Evolutionary conservation across 1,140 invertebrate species (phyloP), one percentile per base, ranked within the genome.

Genomic region (Macrocentrus cingulum): DNA sequence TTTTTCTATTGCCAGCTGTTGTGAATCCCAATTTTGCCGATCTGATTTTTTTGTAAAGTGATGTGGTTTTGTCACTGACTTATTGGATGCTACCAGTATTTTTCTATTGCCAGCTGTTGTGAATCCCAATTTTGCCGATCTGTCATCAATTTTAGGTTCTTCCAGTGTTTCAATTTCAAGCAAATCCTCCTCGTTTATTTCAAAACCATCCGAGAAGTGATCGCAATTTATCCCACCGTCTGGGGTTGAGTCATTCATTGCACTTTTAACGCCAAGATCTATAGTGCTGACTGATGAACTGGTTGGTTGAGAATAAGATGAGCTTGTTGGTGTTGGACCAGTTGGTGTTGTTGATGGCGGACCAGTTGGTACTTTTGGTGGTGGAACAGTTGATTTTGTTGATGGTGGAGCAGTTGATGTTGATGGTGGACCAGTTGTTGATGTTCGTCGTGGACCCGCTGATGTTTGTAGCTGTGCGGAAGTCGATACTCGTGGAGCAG

Each of bases 1-100:
- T 44, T 44, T 44, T 44, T 44, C 20, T 44, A 19, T 44, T 13
- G 41, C 20, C 20, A 44, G 41, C 41, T 44, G 41, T 44, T 44
- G 41, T 44, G 41, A 44, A 16, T 18, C 16, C 41, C 9, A 19
- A 19, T 44, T 15, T 44, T 7, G 41, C 15, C 20, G 41, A 44
- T 44, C 41, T 44, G 15, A n/a, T n/a, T n/a, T n/a, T n/a, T n/a
- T n/a, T n/a, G n/a, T n/a, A n/a, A n/a, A n/a, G n/a, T n/a, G n/a
- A n/a, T n/a, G n/a, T n/a, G n/a, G n/a, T n/a, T n/a, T n/a, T n/a
- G n/a, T n/a, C n/a, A n/a, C n/a, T n/a, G n/a, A n/a, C n/a, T n/a
- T n/a, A n/a, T n/a, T n/a, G n/a, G n/a, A n/a, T n/a, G n/a, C n/a
- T 16, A 44, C 41, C 16, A 44, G 41, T 44, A 16, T 44, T 44